Evolutionary conservation across 2,888 invertebrate genomes (phyloP), one percentile per base, ranked within the genome.

Genomic region (Hedychridium roseum): DNA sequence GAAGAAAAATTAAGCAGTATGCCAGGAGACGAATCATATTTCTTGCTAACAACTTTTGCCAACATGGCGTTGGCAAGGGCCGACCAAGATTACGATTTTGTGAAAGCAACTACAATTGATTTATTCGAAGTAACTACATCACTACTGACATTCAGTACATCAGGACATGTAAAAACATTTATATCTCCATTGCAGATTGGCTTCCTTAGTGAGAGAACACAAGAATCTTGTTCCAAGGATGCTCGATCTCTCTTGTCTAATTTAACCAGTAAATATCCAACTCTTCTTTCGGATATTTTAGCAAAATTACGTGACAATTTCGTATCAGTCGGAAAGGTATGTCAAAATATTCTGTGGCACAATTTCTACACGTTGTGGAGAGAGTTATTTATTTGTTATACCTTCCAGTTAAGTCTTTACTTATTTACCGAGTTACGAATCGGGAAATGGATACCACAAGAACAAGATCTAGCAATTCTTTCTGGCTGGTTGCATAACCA

Each of bases 31-130:
- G 91, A 92, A 73, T 84, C 87, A 38, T 89, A 89, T 71, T 92
- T 90, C 79, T 80, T 92, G 35, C 73, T 92, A 38, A 90, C 90
- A 50, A 87, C 91, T 2, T 87, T 91, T 70, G 87, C 90, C 31
- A 90, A 90, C 75, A 91, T 92, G 89, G 90, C 89, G 7, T 80
- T 88, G 69, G 85, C 86, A 2, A 81, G 91, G 51, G 71, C 79
- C 20, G 72, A 79, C 4, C 78, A 80, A 37, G 89, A 91, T 67
- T 82, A 83, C 66, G 81, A 84, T 17, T 87, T 91, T 66, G 85
- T 91, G 37, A 81, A 84, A 68, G 80, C 84, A 17, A 84, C 88
- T 15, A 86, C 87, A 1, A 79, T 86, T 35, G 88, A 89, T 74
- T 82, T 91, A 37, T 86, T 90, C 68, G 84, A 88, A 80, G 89